A percentile compares a stretch with the other conserved stretches of the same genome.
phyloP scores from a whole-genome alignment of 2,113 vertebrate genomes.

The Carollia perspicillata region DNA sequence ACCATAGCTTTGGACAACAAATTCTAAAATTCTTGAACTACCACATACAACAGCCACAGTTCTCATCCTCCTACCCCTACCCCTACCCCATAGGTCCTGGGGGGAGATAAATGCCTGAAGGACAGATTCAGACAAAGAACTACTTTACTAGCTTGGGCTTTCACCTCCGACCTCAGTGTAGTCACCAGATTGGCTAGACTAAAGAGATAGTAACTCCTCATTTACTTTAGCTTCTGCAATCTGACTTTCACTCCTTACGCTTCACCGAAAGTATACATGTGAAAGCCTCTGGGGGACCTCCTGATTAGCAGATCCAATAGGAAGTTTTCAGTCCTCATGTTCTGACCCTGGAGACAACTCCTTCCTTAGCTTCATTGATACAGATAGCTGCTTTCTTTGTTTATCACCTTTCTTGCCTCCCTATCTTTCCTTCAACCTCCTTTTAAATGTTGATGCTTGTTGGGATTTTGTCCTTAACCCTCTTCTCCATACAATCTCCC shows the following conservation, averaged over 20 bases:
- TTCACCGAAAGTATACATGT: background rate
- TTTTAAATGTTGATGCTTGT: background rate
- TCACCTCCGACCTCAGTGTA: background rate
- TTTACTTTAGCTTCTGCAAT: background rate
- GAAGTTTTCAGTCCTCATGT: background rate
- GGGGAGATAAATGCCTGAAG: background rate
- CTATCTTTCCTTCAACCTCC: background rate
- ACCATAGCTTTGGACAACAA: conserved; percentile 26
- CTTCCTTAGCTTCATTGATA: background rate
- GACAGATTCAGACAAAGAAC: background rate
- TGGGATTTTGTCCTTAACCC: background rate
- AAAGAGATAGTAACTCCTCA: background rate
- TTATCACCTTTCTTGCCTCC: background rate
- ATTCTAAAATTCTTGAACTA: conserved; percentile 12
- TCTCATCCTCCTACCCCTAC: background rate
- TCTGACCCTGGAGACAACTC: background rate
- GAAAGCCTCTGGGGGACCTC: background rate
- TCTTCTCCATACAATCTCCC: background rate
- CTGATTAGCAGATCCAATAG: background rate
- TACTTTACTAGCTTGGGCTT: background rate
- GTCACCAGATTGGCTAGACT: background rate
- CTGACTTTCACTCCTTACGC: background rate
- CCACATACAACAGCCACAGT: background rate
- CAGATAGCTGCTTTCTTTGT: background rate
- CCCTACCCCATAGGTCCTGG: background rate